These are phyloP conservation scores for Melieria crassipennis DNA, from an alignment of 2,888 invertebrate genomes.

Conservation along the genomic window DNA sequence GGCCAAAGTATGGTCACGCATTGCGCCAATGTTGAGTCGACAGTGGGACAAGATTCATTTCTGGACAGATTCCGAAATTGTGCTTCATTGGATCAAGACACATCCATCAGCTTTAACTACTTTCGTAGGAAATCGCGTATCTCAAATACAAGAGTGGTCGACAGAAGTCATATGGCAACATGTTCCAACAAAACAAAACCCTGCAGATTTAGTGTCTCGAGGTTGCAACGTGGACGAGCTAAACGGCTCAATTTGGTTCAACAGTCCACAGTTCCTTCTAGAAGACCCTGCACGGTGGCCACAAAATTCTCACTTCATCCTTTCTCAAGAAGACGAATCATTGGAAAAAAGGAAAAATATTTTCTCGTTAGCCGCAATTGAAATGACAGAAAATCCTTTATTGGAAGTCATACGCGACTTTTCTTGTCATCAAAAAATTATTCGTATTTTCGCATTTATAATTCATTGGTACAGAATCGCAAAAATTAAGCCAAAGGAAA, in stretches of 20 bases:
- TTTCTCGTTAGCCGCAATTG: not conserved
- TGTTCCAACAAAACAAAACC: conserved; percentile 5
- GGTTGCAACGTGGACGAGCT: too few species aligned
- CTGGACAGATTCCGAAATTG: conserved; percentile 6
- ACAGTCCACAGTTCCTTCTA: too few species aligned
- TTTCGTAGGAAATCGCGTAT: conserved; percentile 29
- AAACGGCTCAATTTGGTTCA: too few species aligned
- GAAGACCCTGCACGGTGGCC: too few species aligned
- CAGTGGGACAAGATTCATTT: too few species aligned
- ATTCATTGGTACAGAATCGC: not conserved
- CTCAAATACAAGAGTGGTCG: conserved; percentile 16
- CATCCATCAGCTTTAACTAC: conserved; percentile 21
- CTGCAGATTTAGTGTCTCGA: too few species aligned
- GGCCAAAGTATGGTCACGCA: too few species aligned
- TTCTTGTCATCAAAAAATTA: not conserved
- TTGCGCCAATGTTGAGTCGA: too few species aligned
- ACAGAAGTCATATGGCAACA: not conserved
- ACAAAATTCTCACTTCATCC: conserved; percentile 15
- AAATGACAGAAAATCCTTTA: not conserved
- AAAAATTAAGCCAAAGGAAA: not conserved
- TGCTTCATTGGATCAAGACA: conserved; percentile 28
- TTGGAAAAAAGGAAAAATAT: conserved; percentile 11
- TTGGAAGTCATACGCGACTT: not conserved
- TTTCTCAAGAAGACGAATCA: conserved; percentile 14
- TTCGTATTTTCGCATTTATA: not conserved